Conservation (phyloP, 2,888 invertebrate species). For the Acrobeloides nanus region DNA sequence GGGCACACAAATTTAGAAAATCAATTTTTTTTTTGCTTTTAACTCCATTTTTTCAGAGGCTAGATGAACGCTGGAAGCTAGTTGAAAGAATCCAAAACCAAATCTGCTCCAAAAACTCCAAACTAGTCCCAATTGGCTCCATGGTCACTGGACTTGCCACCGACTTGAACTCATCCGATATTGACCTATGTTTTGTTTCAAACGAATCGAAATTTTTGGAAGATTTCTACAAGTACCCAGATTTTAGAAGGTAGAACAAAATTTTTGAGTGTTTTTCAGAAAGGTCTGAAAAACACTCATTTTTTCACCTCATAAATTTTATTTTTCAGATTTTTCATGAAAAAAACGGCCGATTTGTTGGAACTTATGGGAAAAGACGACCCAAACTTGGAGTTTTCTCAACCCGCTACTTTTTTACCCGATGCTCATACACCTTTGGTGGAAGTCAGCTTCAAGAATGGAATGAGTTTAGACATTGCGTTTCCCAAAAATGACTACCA, state of each 20-base stretch:
- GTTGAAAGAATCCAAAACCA: too few relatives aligned
- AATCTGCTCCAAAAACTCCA: too few relatives aligned
- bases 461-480: conserved; percentile 32
- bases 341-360: conserved; percentile 8
- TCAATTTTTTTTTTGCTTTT: too few relatives aligned
- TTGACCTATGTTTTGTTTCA: conserved; percentile 18
- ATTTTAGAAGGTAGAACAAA: conserved; percentile 24
- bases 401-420: background rate
- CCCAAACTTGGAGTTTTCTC: background rate
- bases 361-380: background rate
- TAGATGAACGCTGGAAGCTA: too few relatives aligned
- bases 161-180: conserved; percentile 11
- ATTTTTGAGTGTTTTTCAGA: conserved; percentile 7
- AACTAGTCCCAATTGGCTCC: conserved; percentile 26
- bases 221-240: conserved; percentile 27
- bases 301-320: background rate
- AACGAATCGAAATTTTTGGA: conserved; percentile 16
- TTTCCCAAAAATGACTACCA: conserved; percentile 29
- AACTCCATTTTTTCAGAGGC: too few relatives aligned
- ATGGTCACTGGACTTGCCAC: conserved; percentile 14
- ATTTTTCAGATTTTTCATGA: conserved; percentile 14
- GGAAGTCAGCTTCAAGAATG: conserved; percentile 23
- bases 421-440: conserved; percentile 26
- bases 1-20: too few relatives aligned
- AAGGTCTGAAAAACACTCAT: background rate